Conservation (phyloP, 2,797 vertebrate species). For the Rallus crepitans region DNA sequence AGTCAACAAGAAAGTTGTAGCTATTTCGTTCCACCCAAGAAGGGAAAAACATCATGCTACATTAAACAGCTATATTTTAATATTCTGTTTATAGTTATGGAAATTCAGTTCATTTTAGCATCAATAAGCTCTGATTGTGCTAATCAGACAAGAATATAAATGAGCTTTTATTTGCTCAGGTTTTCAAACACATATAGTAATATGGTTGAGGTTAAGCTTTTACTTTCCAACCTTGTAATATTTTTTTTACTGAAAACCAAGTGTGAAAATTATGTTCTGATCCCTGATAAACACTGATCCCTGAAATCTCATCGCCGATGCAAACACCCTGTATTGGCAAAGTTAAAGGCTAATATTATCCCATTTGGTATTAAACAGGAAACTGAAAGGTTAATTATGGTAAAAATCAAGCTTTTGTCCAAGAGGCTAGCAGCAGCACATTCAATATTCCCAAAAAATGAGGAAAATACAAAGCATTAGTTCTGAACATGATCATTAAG, state of each 20-base stretch:
- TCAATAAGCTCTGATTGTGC: constrained; percentile 54
- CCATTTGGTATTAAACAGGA: not conserved
- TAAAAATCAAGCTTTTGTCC: not conserved
- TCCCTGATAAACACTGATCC: constrained; percentile 55
- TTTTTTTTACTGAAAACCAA: constrained; percentile 33
- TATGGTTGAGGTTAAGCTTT: constrained; percentile 44
- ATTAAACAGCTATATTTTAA: constrained; percentile 4
- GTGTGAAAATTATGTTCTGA: constrained; percentile 49
- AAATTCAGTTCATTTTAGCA: constrained; percentile 52
- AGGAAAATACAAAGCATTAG: not conserved
- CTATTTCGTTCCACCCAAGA: not conserved
- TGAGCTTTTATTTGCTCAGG: constrained; percentile 34
- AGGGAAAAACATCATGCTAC: not conserved
- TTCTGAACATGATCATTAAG: not conserved
- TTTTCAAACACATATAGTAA: constrained; percentile 38
- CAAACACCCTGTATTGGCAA: not conserved
- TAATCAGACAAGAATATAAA: constrained; percentile 57
- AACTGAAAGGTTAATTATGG: not conserved
- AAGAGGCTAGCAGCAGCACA: not conserved
- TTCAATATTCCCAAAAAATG: not conserved
- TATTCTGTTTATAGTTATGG: constrained; percentile 51
- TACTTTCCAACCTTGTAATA: constrained; percentile 27
- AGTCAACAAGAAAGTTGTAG: not conserved
- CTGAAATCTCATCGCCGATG: constrained; percentile 12
- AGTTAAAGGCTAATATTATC: not conserved